These are phyloP conservation scores for Danaus chrysippus DNA, from an alignment of 2,888 invertebrate species.

Conservation along the genomic window DNA sequence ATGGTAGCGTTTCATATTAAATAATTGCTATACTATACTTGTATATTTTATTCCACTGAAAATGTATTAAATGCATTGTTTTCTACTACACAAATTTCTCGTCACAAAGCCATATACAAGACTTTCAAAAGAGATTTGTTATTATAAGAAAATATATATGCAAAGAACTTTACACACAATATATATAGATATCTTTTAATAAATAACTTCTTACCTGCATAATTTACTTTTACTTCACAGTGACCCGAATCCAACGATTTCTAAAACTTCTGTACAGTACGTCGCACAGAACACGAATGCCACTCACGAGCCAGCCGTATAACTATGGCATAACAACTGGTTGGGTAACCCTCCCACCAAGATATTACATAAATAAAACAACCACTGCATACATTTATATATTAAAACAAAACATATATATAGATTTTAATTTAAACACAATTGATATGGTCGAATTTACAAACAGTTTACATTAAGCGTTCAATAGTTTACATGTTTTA, in stretches of 20 bases:
- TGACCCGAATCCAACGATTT: conserved; percentile 63
- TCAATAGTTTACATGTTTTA: no score
- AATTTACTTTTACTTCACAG: conserved; percentile 61
- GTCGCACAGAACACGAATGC: conserved; percentile 53
- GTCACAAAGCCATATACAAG: no score
- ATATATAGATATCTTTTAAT: background rate
- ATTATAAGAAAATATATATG: no score
- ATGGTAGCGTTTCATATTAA: conserved; percentile 26
- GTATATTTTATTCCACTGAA: no score
- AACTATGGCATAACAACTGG: conserved; percentile 67
- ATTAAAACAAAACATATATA: conserved; percentile 15
- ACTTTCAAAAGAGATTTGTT: no score
- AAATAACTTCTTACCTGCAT: conserved; percentile 60
- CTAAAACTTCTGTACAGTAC: conserved; percentile 41
- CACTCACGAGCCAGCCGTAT: conserved; percentile 32
- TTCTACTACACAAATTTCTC: no score
- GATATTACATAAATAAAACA: conserved; percentile 34
- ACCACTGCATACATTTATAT: conserved; percentile 20
- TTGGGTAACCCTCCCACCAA: conserved; percentile 52
- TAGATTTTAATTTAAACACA: background rate
- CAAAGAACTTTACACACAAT: no score
- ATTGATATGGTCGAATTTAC: background rate
- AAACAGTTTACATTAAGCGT: background rate
- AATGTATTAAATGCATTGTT: no score
- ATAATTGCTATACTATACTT: no score